Evolutionary conservation across 2,888 invertebrate species (phyloP), one percentile per base, ranked within the genome.

Genomic region (Teleiodes luculella): DNA sequence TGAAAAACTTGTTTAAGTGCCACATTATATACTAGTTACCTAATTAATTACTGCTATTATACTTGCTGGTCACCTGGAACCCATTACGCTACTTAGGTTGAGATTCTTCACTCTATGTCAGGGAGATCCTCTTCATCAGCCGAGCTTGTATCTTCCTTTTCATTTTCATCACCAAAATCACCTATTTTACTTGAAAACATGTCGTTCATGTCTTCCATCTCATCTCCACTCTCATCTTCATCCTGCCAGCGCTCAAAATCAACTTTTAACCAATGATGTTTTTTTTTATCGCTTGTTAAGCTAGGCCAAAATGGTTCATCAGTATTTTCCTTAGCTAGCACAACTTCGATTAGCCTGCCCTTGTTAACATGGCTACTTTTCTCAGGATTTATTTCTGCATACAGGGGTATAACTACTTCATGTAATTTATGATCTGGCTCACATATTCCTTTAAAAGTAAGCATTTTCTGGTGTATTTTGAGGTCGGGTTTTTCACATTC

Each of bases 231-330:
- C 57, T 98, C 98, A 71, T 97, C 96, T 85, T 98, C 98, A 89
- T 98, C 98, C 80, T 94, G 95, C 98, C 98, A 99, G 85, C 97
- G 97, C 76, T 96, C 95, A 80, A 99, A 99, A 79, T 99, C 98
- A 64, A 97, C 95, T 90, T 98, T 98, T 62, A 99, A 91, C 97
- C 98, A 98, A 80, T 98, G 97, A 72, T 94, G 93, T 89, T 98
- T 98, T 79, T 93, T 94, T 68, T 94, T 95, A 66, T 96, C 96
- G 79, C 95, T 95, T 45, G 96, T 95, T 60, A 98, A 90, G 58
- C 94, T 84, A 45, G 97, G 95, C 98, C 98, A 98, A 78, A 93
- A 98, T 3, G 95, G 92, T 58, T 94, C 95, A 52, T 80, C 92
- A 79, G 76, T 88, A 85, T 80, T 83, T 82, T 90, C 91, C 91